These are phyloP conservation scores for Cichlasoma orientale DNA, from an alignment of 2,797 vertebrate genomes.

Conservation along the genomic window DNA sequence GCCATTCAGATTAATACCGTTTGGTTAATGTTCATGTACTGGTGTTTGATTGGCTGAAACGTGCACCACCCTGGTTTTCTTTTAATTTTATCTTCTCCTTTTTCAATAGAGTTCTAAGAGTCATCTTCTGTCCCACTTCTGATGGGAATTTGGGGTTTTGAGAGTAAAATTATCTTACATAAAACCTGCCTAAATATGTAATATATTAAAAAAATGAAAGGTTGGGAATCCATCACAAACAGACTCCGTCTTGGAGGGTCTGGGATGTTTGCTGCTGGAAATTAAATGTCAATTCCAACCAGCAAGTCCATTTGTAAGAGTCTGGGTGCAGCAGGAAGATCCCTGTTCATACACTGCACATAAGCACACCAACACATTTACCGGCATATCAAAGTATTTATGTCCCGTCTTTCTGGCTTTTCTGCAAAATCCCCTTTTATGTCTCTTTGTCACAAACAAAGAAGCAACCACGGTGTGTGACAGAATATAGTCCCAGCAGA, in stretches of 20 bases:
- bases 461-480: not conserved
- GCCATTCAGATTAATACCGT: not conserved
- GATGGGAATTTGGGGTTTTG: not conserved
- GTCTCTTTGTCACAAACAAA: not conserved
- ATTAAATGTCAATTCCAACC: conserved; percentile 25
- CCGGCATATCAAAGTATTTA: not conserved
- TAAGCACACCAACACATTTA: not conserved
- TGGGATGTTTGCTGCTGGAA: conserved; percentile 3
- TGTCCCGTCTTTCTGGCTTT: not conserved
- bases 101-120: not conserved
- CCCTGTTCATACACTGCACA: not conserved
- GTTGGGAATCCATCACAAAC: conserved; percentile 5
- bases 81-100: not conserved
- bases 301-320: not conserved
- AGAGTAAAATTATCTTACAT: not conserved
- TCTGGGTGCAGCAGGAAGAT: not conserved
- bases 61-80: not conserved
- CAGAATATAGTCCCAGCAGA: not conserved
- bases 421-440: not conserved
- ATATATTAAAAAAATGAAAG: not conserved
- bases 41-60: not conserved
- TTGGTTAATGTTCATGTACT: not conserved
- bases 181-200: not conserved
- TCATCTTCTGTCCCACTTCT: not conserved
- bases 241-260: not conserved